Evolutionary conservation across 2,113 vertebrate genomes (phyloP).

Genomic region (Pelodiscus sinensis): DNA sequence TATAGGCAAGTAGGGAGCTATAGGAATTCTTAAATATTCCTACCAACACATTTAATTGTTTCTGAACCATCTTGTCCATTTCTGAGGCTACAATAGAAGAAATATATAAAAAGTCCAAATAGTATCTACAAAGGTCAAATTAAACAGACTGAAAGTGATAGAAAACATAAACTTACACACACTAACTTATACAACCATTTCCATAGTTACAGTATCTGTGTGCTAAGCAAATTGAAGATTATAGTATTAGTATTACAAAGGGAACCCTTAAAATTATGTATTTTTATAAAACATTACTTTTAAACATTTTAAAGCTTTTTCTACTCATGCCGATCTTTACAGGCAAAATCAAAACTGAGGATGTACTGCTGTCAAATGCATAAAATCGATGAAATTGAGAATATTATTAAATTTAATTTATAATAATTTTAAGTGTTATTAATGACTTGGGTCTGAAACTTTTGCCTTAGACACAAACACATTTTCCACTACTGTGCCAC

Average conservation of each 20-base stretch:
- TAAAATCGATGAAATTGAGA: not conserved
- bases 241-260: not conserved
- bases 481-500: not conserved
- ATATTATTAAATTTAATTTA: not conserved
- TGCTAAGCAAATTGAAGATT: conserved; percentile 14
- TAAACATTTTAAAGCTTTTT: not conserved
- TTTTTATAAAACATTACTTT: not conserved
- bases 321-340: not conserved
- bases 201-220: not conserved
- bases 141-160: not conserved
- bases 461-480: not conserved
- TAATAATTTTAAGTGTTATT: not conserved
- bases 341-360: not conserved
- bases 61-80: not conserved
- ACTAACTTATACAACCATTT: not conserved
- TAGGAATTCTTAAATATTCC: not conserved
- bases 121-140: conserved; percentile 12
- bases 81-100: conserved; percentile 13
- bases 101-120: not conserved
- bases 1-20: not conserved
- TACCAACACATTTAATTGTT: not conserved
- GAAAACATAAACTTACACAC: not conserved
- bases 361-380: not conserved
- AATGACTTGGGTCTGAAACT: not conserved
- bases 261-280: not conserved